These are phyloP conservation scores for Rotaria magnacalcarata DNA, from an alignment of 2,888 invertebrate genomes.

Conservation along the genomic window DNA sequence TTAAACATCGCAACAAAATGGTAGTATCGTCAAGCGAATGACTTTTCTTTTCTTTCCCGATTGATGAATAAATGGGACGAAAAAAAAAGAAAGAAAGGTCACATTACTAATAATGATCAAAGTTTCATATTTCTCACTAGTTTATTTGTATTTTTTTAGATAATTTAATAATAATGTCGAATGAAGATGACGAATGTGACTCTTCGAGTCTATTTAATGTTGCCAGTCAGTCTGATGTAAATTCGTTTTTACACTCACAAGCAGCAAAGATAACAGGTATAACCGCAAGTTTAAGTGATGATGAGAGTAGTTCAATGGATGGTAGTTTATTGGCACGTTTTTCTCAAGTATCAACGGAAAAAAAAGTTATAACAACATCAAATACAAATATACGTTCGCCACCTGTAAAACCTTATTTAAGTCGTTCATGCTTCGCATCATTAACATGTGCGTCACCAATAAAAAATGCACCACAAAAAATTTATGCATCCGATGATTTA, in stretches of 20 bases:
- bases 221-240: background rate
- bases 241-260: constrained; percentile 11
- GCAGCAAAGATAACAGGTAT: background rate
- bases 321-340: constrained; percentile 25
- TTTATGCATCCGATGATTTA: background rate
- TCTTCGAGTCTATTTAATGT: background rate
- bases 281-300: background rate
- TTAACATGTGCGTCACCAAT: constrained; percentile 24
- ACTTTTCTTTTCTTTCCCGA: constrained; percentile 24
- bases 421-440: constrained; percentile 35
- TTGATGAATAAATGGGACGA: constrained; percentile 23
- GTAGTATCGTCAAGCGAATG: constrained; percentile 9
- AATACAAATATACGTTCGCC: background rate
- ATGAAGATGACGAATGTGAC: constrained; percentile 32
- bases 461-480: background rate
- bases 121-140: background rate
- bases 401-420: background rate
- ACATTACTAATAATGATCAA: background rate
- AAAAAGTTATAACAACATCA: background rate
- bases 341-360: background rate
- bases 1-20: constrained; percentile 3
- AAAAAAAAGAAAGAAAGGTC: constrained; percentile 11
- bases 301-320: background rate
- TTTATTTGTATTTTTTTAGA: background rate
- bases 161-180: background rate